Conservation (phyloP, 1,140 invertebrate genomes). For the Trichoplusia ni region DNA sequence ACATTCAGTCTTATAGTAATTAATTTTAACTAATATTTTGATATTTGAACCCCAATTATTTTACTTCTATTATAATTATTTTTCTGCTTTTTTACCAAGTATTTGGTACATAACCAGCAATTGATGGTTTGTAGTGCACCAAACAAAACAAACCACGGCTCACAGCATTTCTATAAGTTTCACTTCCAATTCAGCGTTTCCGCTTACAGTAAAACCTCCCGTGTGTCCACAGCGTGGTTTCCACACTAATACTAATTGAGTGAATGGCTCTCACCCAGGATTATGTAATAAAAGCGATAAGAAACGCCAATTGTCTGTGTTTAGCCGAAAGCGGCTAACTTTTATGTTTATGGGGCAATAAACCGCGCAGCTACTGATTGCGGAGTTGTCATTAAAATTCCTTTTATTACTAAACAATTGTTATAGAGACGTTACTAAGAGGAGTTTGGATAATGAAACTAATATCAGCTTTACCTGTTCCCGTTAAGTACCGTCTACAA, state of each 20-base stretch:
- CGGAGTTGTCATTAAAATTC: slow-evolving; percentile 19
- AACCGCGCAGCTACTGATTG: slow-evolving; percentile 1
- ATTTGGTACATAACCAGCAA: too few species aligned
- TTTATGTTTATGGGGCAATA: slow-evolving; percentile 14
- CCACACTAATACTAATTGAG: slow-evolving; percentile 24
- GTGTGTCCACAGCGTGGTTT: not conserved
- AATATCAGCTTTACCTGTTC: too few species aligned
- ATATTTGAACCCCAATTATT: too few species aligned
- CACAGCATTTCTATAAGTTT: not conserved
- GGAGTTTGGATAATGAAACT: not conserved
- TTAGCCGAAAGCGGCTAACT: not conserved
- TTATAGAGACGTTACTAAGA: not conserved
- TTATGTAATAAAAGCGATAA: slow-evolving; percentile 25
- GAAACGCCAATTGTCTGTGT: slow-evolving; percentile 18
- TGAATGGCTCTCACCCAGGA: slow-evolving; percentile 5
- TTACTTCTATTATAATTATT: too few species aligned
- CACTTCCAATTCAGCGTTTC: not conserved
- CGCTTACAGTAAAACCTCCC: not conserved
- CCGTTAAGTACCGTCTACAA: too few species aligned
- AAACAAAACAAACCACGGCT: not conserved
- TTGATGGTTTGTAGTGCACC: too few species aligned
- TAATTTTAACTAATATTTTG: too few species aligned
- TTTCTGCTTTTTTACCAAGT: too few species aligned
- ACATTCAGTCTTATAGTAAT: too few species aligned
- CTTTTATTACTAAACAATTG: slow-evolving; percentile 8